Evolutionary conservation across 2,113 vertebrate genomes (phyloP), one percentile per base, ranked within the genome.

Genomic region (Sphaerodactylus townsendi): DNA sequence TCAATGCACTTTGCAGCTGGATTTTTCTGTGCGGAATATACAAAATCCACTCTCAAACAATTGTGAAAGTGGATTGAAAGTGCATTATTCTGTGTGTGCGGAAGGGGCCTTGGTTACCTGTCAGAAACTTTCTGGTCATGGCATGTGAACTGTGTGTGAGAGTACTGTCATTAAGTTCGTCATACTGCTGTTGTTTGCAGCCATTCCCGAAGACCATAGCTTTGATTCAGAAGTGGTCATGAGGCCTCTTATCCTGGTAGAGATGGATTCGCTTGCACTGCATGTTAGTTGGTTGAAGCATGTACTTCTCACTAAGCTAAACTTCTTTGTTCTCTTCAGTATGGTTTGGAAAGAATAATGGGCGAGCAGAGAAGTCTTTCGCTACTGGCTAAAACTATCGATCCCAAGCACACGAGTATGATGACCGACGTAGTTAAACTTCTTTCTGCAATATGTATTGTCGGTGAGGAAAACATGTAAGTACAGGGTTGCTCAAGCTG

Each of bases 381-480:
- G 19, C 95, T 99, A 82, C 85, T 99, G 90, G 97, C 97, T 82
- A 97, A 93, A 96, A 97, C 97, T 44, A 97, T 99, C 68, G 98
- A 99, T 94, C 97, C 98, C 37, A 95, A 90, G 88, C 97, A 98
- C 85, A 96, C 97, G 30, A 96, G 91, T 84, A 98, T 98, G 98
- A 99, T 99, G 99, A 99, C 97, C 0, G 99, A 99, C 73, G 97
- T 97, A 87, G 97, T 99, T 53, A 99, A 99, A 92, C 97, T 99
- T 35, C 96, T 99, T 14, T 99, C 99, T 79, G 99, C 99, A 86
- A 97, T 99, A 91, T 99, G 99, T 92, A 99, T 99, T 86, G 97
- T 99, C 77, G 98, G 98, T 86, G 99, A 99, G 83, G 99, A 99
- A 92, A 99, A 97, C 96, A 98, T 93, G 99, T 99, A 96, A 92